A percentile compares a stretch with the other conserved stretches of the same genome.
Conservation (phyloP, 2,113 vertebrate species). For the Scopus umbretta region DNA sequence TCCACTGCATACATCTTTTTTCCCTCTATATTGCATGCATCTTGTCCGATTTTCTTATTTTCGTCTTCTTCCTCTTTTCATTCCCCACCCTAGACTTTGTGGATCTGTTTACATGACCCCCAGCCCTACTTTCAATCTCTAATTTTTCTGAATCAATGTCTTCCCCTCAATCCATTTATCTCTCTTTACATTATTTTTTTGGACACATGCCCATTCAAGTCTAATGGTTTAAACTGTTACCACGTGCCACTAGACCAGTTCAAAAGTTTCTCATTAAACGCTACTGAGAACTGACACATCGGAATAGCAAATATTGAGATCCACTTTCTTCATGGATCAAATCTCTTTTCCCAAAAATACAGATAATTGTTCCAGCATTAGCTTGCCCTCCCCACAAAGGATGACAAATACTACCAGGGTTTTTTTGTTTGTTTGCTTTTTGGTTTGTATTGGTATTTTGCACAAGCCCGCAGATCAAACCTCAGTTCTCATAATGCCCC, state of each 20-base stretch:
- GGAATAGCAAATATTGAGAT: not conserved
- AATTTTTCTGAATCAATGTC: not conserved
- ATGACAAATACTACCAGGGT: not conserved
- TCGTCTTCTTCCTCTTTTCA: not conserved
- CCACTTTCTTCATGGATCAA: not conserved
- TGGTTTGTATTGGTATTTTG: not conserved
- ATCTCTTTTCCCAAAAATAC: not conserved
- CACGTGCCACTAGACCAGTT: not conserved
- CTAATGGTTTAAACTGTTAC: not conserved
- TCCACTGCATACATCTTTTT: not conserved
- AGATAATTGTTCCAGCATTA: not conserved
- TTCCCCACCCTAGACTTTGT: not conserved
- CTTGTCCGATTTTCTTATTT: not conserved
- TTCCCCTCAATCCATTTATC: not conserved
- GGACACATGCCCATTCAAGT: not conserved
- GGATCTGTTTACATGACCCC: not conserved
- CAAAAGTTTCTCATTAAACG: not conserved
- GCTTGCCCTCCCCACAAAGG: not conserved
- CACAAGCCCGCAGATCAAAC: not conserved
- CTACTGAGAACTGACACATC: not conserved
- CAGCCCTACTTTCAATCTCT: not conserved
- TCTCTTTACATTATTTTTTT: not conserved
- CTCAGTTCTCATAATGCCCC: not conserved
- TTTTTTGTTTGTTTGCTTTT: not conserved
- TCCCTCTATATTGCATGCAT: rapidly evolving